Percentiles rank a stretch among this genome's conserved stretches.
Evolutionary conservation across 2,888 invertebrate species (phyloP).

Genomic region (Alviniconcha strummeri): DNA sequence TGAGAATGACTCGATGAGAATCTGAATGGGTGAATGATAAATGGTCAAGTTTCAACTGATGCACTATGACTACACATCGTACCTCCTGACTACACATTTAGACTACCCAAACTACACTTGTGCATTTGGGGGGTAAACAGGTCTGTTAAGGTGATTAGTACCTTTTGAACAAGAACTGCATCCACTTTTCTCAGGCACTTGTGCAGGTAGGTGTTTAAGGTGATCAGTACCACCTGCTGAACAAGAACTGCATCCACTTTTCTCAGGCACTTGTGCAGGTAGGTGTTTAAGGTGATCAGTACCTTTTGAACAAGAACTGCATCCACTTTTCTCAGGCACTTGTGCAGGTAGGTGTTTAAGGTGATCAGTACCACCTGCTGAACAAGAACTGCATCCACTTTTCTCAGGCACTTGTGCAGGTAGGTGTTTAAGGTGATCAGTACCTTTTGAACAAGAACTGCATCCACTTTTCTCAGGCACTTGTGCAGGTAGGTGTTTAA

Average conservation of each 20-base stretch:
- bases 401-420: conserved; percentile 77
- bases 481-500: too few relatives aligned
- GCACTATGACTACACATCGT: too few relatives aligned
- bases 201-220: too few relatives aligned
- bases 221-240: conserved; percentile 98
- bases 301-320: conserved; percentile 99
- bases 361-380: conserved; percentile 98
- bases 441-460: conserved; percentile 99
- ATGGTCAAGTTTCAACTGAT: too few relatives aligned
- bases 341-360: too few relatives aligned
- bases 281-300: conserved; percentile 85
- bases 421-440: conserved; percentile 83
- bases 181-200: conserved; percentile 88
- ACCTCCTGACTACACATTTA: too few relatives aligned
- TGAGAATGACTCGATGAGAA: too few relatives aligned
- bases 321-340: conserved; percentile 90
- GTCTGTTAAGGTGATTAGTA: conserved; percentile 88
- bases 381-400: conserved; percentile 99
- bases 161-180: conserved; percentile 99
- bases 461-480: conserved; percentile 90
- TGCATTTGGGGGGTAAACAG: too few relatives aligned
- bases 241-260: conserved; percentile 99
- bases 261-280: conserved; percentile 76
- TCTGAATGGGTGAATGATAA: too few relatives aligned
- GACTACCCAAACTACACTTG: too few relatives aligned